phyloP scores from a whole-genome alignment of 2,113 vertebrate species.

The Nansenia antarctica region DNA sequence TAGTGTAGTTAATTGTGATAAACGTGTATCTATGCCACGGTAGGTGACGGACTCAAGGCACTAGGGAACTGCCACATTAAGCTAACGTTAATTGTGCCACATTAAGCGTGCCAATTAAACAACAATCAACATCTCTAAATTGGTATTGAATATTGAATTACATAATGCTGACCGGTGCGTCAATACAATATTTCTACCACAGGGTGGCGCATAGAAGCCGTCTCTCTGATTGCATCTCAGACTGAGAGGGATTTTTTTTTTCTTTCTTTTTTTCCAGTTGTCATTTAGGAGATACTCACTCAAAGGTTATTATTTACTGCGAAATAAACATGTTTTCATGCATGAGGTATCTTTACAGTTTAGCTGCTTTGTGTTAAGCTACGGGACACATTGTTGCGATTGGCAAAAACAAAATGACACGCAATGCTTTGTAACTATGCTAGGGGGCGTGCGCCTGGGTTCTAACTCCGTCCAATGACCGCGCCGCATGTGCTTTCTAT shows the following conservation, averaged over 20 bases:
- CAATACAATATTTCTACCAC: slow-evolving; percentile 16
- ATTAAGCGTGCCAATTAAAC: too few relatives aligned
- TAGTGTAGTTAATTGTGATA: too few relatives aligned
- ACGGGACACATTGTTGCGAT: not conserved
- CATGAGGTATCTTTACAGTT: not conserved
- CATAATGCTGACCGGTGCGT: slow-evolving; percentile 19
- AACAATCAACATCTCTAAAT: too few relatives aligned
- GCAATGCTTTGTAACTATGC: slow-evolving; percentile 8
- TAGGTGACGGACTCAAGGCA: too few relatives aligned
- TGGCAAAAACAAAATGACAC: slow-evolving; percentile 13
- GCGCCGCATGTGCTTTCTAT: slow-evolving; percentile 13
- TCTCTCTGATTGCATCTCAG: too few relatives aligned
- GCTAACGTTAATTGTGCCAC: too few relatives aligned
- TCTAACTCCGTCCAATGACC: slow-evolving; percentile 37
- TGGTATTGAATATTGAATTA: slow-evolving; percentile 19
- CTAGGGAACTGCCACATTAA: too few relatives aligned
- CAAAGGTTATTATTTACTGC: too few relatives aligned
- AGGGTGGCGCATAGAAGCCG: slow-evolving; percentile 28
- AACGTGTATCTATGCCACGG: too few relatives aligned
- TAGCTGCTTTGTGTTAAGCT: not conserved
- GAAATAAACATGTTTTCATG: too few relatives aligned
- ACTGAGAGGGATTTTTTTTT: not conserved
- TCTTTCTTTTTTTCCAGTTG: not conserved
- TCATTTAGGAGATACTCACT: too few relatives aligned
- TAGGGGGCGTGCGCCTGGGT: slow-evolving; percentile 23